Base-by-base conservation (phyloP, 2,113 vertebrate species). In the Dunckerocampus dactyliophorus region DNA sequence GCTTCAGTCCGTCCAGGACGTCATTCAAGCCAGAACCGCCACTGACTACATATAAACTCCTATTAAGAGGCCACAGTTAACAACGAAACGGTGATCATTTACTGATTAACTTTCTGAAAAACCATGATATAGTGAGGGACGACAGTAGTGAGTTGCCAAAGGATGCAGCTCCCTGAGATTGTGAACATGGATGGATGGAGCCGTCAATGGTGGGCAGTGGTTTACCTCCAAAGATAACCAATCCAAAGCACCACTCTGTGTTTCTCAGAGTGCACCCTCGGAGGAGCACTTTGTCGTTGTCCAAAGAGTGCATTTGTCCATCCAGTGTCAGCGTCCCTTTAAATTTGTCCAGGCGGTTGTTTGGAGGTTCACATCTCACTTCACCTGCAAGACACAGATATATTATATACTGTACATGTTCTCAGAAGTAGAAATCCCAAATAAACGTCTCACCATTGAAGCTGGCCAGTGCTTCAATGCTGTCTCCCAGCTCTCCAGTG, bases 171-270 rank as follows among this genome's bases (percentile, higher is more conserved):
- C 39, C 12, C 13, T 39, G 37, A 2, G 24, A 28, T 28, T 28
- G 7, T 34, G 7, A 34, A 34, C 37, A 39, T 39, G 4, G 10
- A 3, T 39, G 37, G 11, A 12, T 39, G 11, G 37, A 9, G 28
- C 17, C 9, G 17, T 12, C 52, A 19, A 11, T 16, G 16, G 8
- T 11, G 17, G 16, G 4, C 31, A 13, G n/a, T 37, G 11, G 10
- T 11, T 64, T 59, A 98, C 97, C 97, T 54, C 93, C 94, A 55
- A 94, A 98, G 72, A 99, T 79, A 62, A 98, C 95, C 0, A 99
- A 83, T 3, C 97, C 97, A 6, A 90, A 98, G 84, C 95, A 98
- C 97, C 97, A 99, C 0, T 95, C 93, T 0, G 96, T 98, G 87
- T 99, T 98, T 76, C 94, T 91, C 62, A 98, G 88, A 0, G 92